These are phyloP conservation scores for Polypedilum vanderplanki DNA, from an alignment of 1,140 invertebrate species.

Conservation along the genomic window DNA sequence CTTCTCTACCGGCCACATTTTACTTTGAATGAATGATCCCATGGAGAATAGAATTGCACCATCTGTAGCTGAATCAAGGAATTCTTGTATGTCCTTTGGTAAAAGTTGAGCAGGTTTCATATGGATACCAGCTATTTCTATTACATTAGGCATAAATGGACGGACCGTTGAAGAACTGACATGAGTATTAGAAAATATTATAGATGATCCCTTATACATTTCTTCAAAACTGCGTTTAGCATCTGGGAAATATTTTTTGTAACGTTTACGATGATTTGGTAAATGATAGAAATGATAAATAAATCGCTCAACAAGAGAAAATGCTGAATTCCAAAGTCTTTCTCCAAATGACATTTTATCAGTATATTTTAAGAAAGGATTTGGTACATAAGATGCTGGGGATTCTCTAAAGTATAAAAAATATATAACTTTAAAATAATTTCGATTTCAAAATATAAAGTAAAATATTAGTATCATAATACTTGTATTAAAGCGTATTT, in stretches of 20 bases:
- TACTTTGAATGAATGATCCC: conserved; percentile 33
- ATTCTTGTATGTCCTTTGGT: conserved; percentile 36
- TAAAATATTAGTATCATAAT: too few relatives aligned
- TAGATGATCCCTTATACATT: conserved; percentile 28
- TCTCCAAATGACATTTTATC: conserved; percentile 45
- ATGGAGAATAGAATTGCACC: conserved; percentile 41
- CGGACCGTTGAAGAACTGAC: conserved; percentile 31
- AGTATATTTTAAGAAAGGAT: conserved; percentile 36
- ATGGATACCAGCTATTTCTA: conserved; percentile 40
- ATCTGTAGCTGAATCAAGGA: conserved; percentile 35
- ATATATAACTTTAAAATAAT: too few relatives aligned
- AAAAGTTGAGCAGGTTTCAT: conserved; percentile 36
- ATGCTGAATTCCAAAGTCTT: conserved; percentile 41
- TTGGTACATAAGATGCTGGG: conserved; percentile 40
- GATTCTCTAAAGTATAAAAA: conserved; percentile 30
- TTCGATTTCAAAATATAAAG: too few relatives aligned
- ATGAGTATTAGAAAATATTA: conserved; percentile 35
- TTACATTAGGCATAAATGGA: conserved; percentile 36
- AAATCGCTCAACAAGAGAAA: conserved; percentile 30
- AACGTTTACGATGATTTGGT: conserved; percentile 40
- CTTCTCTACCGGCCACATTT: conserved; percentile 31
- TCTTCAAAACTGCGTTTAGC: conserved; percentile 30
- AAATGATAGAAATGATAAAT: conserved; percentile 32
- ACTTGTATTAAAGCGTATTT: too few relatives aligned
- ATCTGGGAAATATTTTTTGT: conserved; percentile 41